phyloP scores from a whole-genome alignment of 2,113 vertebrate species.

The Grammomys dolichurus region DNA sequence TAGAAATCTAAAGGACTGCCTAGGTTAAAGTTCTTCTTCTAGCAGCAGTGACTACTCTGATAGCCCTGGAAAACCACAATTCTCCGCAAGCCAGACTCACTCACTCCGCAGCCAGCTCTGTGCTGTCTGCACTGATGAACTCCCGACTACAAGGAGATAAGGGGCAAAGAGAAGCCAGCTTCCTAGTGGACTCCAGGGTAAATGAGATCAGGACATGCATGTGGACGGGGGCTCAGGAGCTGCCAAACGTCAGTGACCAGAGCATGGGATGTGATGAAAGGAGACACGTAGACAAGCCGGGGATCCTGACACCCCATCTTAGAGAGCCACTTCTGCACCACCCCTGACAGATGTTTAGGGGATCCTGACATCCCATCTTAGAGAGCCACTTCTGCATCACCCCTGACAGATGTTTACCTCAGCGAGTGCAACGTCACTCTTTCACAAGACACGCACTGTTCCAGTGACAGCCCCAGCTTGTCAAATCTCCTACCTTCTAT shows the following conservation, averaged over 20 bases:
- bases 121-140: neutral
- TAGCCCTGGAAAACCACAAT: neutral
- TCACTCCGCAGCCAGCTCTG: neutral
- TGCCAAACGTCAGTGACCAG: neutral
- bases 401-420: neutral
- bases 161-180: neutral
- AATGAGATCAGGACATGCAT: neutral
- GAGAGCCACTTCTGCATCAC: neutral
- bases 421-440: neutral
- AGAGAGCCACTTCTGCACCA: constrained; percentile 1
- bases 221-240: neutral
- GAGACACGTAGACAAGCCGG: neutral
- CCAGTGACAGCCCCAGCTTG: neutral
- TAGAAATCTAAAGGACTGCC: constrained; percentile 23
- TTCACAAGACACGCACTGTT: neutral
- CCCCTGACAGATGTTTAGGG: neutral
- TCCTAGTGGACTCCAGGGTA: neutral
- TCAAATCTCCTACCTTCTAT: neutral
- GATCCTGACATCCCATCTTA: neutral
- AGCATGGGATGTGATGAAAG: neutral
- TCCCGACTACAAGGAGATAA: constrained; percentile 19
- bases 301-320: neutral
- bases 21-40: neutral
- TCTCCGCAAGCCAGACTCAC: neutral
- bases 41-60: neutral